Percentiles rank a stretch among this genome's conserved stretches.
These are phyloP conservation scores for Aphaenogaster rudis DNA, from an alignment of 1,140 invertebrate species.

Conservation along the genomic window DNA sequence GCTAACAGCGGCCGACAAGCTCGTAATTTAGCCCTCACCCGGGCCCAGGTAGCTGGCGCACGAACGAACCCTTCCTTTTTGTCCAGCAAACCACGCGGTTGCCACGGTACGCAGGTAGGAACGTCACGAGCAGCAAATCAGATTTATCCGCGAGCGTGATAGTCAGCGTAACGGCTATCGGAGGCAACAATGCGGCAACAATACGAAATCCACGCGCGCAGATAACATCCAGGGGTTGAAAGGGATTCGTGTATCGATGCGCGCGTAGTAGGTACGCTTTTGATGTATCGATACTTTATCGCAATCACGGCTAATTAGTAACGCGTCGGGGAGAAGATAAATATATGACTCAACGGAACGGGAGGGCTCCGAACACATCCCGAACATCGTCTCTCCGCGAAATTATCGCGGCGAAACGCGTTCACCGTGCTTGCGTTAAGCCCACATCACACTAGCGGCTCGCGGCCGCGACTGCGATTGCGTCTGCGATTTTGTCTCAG, in stretches of 20 bases:
- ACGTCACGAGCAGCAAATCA: conserved; percentile 30
- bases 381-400: conserved; percentile 12
- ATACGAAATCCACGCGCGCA: conserved; percentile 18
- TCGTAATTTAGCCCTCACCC: conserved; percentile 55
- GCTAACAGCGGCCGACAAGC: conserved; percentile 51
- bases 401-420: conserved; percentile 57
- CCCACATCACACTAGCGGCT: no score
- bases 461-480: no score
- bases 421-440: neutral
- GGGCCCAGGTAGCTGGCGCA: neutral
- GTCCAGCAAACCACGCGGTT: neutral
- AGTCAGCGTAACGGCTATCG: neutral
- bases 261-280: conserved; percentile 15
- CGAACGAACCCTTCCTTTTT: conserved; percentile 39
- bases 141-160: conserved; percentile 44
- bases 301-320: conserved; percentile 74
- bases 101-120: neutral
- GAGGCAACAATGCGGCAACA: conserved; percentile 7
- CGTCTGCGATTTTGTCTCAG: no score
- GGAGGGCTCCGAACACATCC: conserved; percentile 60
- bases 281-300: conserved; percentile 71
- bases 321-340: conserved; percentile 65
- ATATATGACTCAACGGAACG: conserved; percentile 63
- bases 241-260: neutral
- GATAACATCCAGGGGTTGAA: conserved; percentile 17